Evolutionary conservation across 2,888 invertebrate species (phyloP).

Genomic region (Nebria brevicollis): DNA sequence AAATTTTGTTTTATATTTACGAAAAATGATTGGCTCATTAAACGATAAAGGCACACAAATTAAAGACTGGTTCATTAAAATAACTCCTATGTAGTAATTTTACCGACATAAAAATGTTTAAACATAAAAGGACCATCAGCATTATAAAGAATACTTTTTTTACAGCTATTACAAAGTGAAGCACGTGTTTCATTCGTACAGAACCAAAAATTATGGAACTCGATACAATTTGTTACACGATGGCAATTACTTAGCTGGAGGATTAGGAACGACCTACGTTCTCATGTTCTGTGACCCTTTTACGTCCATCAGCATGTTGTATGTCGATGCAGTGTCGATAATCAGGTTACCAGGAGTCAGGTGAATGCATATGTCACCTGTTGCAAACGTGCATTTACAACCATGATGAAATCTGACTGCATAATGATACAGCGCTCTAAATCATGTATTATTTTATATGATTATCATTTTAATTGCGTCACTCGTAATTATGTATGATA

Average conservation of each 20-base stretch:
- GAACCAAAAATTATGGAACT: neutral
- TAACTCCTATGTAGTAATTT: neutral
- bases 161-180: neutral
- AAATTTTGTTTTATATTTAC: no score
- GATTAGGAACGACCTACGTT: slow-evolving; percentile 4
- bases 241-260: neutral
- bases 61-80: no score
- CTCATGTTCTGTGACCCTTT: neutral
- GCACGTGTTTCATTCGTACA: slow-evolving; percentile 5
- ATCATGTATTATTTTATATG: no score
- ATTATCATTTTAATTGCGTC: no score
- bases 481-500: no score
- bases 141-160: neutral
- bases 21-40: no score
- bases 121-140: neutral
- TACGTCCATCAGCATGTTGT: slow-evolving; percentile 3
- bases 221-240: neutral
- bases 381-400: neutral
- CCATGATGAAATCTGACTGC: neutral
- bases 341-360: neutral
- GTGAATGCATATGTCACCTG: neutral
- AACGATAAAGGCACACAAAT: no score
- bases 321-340: neutral
- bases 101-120: neutral
- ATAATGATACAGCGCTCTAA: no score